Evolutionary conservation across 23 tunicate species (phyloP), one percentile per base, ranked within the genome.

Genomic region (Styela plicata): DNA sequence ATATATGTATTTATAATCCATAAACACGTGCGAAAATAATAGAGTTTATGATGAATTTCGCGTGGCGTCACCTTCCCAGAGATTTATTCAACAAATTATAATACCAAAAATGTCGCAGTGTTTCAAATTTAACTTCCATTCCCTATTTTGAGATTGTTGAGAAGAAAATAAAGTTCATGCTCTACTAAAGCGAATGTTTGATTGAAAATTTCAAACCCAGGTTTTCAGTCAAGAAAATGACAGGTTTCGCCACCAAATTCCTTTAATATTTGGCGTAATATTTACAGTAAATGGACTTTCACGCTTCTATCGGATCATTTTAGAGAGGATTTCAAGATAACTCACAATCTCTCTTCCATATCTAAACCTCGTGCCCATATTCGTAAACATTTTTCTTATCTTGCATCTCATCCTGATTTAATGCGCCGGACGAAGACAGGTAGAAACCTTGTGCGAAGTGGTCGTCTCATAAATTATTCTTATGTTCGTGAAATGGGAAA

Each of bases 381-480:
- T 44, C 57, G 57, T 44, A 44, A 44, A 44, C 57, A 44, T 7
- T 44, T 44, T 44, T 44, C 57, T 44, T 44, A 44, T 44, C 57
- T 7, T 13, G 13, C 13, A 44, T 44, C 57, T 44, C 57, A 7
- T 7, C 57, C 57, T 44, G 57, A 44, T 44, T 44, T 44, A 44
- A 44, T 44, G 57, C 57, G 57, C 57, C 57, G 57, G 57, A 44
- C 57, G 57, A 44, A 44, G 57, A 44, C 57, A 44, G 57, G 57
- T 44, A 44, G 57, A 44, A 44, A 44, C 57, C 57, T n/a, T 44
- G 57, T 13, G 57, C 57, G 7, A 13, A 44, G 57, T 71, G 36
- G 34, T 21, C 37, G 3, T 28, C 34, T 71, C 77, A 71, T 71
- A 30, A 71, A 71, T 71, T 19, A 71, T 71, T 71, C 77, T 71